phyloP scores from a whole-genome alignment of 1,140 invertebrate species.

The Xylocopa sonorina region DNA sequence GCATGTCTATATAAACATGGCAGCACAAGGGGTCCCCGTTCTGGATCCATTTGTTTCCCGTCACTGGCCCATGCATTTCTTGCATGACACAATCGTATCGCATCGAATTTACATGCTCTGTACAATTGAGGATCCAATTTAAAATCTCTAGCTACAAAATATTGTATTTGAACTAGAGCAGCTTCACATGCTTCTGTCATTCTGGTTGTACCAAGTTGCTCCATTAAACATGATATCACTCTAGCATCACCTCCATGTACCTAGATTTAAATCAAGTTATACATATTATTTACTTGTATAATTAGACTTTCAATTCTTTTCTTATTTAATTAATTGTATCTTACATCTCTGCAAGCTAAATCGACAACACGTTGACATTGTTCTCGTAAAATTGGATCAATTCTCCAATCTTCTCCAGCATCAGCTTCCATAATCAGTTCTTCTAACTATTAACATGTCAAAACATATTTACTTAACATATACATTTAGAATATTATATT shows the following conservation, averaged over 20 bases:
- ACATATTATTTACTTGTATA: neutral
- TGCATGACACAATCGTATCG: conserved; percentile 90
- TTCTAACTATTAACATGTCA: conserved; percentile 84
- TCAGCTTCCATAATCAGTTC: conserved; percentile 90
- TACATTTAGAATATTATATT: conserved; percentile 46
- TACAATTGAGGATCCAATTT: conserved; percentile 95
- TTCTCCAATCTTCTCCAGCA: conserved; percentile 94
- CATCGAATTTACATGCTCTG: conserved; percentile 93
- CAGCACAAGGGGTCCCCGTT: conserved; percentile 90
- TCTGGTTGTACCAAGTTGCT: conserved; percentile 90
- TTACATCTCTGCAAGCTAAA: conserved; percentile 86
- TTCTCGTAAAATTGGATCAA: conserved; percentile 93
- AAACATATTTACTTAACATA: conserved; percentile 23
- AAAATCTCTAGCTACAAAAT: conserved; percentile 97
- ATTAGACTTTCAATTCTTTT: neutral
- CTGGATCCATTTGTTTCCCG: conserved; percentile 86
- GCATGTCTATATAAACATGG: conserved; percentile 96
- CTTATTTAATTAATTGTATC: conserved; percentile 26
- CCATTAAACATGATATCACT: conserved; percentile 96
- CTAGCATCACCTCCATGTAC: conserved; percentile 86
- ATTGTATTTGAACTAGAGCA: conserved; percentile 97
- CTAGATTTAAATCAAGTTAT: conserved; percentile 55
- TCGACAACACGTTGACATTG: conserved; percentile 93
- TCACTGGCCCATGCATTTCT: conserved; percentile 89
- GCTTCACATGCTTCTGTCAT: conserved; percentile 96